Evolutionary conservation across 2,797 vertebrate genomes (phyloP), one percentile per base, ranked within the genome.

Genomic region (Chanos chanos): DNA sequence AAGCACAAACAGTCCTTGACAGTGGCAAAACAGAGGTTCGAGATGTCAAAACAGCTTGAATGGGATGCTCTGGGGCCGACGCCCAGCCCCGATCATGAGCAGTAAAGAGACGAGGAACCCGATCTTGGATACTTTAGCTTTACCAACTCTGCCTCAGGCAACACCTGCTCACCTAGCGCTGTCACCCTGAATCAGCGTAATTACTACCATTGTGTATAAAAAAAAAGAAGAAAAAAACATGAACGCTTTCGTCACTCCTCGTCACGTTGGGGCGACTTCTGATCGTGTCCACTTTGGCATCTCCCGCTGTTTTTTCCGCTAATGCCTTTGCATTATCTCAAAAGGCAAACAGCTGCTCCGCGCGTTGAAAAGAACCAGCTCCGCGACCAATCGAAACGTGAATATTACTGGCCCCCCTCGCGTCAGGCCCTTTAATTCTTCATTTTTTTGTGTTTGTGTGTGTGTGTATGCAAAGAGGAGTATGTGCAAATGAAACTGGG

Each of bases 41-140:
- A 58, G 45, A 37, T 47, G 65, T 65, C 64, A 66, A 49, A 67
- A 54, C 48, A 58, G 21, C 16, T 33, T 55, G 41, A 58, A 50
- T 58, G 45, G 36, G 60, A 62, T 21, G 51, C 49, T 36, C 44
- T 21, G 9, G 41, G 25, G 15, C 21, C 9, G 15, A n/a, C 18
- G 21, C 36, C n/a, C 49, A 56, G 58, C 36, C 10, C n/a, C 18
- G 41, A 45, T 45, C 22, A 34, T 13, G 28, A 16, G 60, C 16
- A 16, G 19, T 7, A 2, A 10, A 34, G 61, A 41, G 25, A 15
- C 39, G 39, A 25, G 48, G 28, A 58, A 25, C 45, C 15, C 49
- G 53, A 62, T 60, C 40, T 60, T 31, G 45, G 44, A 56, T 44
- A 56, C 36, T 22, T 40, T 16, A 33, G 31, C 16, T 2, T 18